Evolutionary conservation across 2,113 vertebrate species (phyloP).

Genomic region (Boleophthalmus pectinirostris): DNA sequence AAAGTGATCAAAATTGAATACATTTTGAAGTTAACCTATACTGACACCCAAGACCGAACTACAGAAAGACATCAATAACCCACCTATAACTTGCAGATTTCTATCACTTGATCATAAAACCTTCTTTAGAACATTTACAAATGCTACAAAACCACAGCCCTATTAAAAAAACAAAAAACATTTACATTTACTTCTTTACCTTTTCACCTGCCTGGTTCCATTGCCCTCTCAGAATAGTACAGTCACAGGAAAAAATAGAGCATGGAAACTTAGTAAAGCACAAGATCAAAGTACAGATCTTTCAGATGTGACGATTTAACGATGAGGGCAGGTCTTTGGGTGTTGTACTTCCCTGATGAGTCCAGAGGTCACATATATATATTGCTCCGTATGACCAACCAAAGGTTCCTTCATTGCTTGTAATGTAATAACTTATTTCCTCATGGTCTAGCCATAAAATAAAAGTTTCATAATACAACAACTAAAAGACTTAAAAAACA

Average conservation of each 20-base stretch:
- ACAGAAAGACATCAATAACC: background rate
- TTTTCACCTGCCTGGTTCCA: constrained; percentile 44
- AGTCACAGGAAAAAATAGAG: background rate
- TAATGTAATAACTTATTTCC: background rate
- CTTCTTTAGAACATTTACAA: background rate
- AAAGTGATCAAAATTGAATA: background rate
- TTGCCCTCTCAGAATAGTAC: background rate
- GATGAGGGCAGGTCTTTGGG: constrained; percentile 30
- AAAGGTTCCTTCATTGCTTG: constrained; percentile 28
- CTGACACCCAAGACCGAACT: background rate
- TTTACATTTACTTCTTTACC: constrained; percentile 33
- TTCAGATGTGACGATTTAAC: constrained; percentile 23
- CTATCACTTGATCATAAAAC: background rate
- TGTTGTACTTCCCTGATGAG: constrained; percentile 24
- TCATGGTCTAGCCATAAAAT: background rate
- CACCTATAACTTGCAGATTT: background rate
- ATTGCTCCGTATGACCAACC: constrained; percentile 7
- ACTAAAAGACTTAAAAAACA: background rate
- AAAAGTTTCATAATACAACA: background rate
- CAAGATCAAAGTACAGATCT: constrained; percentile 68
- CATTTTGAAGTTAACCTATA: background rate
- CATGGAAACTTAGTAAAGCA: constrained; percentile 50
- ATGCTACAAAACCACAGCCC: background rate
- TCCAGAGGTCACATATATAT: constrained; percentile 59
- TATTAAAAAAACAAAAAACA: too few species aligned